Conservation (phyloP, 92 coral and sea anemone genomes). For the Isaurus tuberculatus region DNA sequence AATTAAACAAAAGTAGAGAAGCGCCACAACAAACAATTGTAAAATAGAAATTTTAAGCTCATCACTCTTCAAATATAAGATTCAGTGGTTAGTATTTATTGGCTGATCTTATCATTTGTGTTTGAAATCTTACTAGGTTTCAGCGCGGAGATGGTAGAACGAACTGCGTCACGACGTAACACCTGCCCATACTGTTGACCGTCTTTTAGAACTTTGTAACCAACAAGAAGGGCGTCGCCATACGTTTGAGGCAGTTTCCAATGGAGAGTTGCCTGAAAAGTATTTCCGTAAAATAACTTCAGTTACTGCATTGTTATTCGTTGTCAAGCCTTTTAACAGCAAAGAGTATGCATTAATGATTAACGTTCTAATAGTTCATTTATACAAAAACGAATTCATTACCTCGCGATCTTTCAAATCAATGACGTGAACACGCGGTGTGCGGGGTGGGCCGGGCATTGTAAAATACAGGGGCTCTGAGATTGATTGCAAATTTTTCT, state of each 20-base stretch:
- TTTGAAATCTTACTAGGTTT: slow-evolving; percentile 44
- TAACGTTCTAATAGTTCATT: too few species aligned
- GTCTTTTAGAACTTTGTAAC: slow-evolving; percentile 65
- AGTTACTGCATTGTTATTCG: not conserved
- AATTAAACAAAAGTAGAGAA: too few species aligned
- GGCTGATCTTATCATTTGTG: not conserved
- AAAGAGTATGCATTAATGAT: too few species aligned
- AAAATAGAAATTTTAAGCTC: too few species aligned
- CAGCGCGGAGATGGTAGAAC: slow-evolving; percentile 37
- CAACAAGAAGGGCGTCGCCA: slow-evolving; percentile 79
- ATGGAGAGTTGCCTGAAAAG: slow-evolving; percentile 61
- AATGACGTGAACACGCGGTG: slow-evolving; percentile 72
- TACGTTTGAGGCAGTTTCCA: slow-evolving; percentile 72
- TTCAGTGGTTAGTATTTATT: too few species aligned
- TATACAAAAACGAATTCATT: not conserved
- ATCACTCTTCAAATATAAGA: too few species aligned
- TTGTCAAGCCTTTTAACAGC: too few species aligned
- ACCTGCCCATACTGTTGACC: slow-evolving; percentile 61
- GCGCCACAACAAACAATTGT: too few species aligned
- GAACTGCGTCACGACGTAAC: slow-evolving; percentile 55
- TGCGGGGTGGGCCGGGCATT: slow-evolving; percentile 88
- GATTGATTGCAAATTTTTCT: slow-evolving; percentile 30
- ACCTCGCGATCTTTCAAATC: slow-evolving; percentile 77
- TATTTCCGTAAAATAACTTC: not conserved
- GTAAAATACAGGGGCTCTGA: slow-evolving; percentile 64